Evolutionary conservation across 2,797 vertebrate genomes (phyloP), one percentile per base, ranked within the genome.

Genomic region (Macropodus opercularis): DNA sequence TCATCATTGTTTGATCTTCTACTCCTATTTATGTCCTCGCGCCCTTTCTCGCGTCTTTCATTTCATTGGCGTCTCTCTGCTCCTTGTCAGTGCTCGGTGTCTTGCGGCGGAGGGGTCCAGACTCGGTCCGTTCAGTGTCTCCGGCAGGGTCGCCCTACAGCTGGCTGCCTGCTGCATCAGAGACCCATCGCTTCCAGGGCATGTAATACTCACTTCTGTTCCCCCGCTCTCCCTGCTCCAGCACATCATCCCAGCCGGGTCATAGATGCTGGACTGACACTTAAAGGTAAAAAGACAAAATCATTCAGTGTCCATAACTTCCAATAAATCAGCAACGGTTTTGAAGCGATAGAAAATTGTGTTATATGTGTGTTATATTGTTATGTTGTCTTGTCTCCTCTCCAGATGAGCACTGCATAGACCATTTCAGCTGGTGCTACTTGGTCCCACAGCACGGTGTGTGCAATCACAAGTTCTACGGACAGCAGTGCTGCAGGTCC

Each of bases 391-490:
- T n/a, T n/a, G n/a, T n/a, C n/a, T 35, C 24, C n/a, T 21, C 29
- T 84, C 50, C 83, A 97, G 96, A 91, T 49, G 94, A 96, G 49
- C 91, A 89, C 44, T 99, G 98, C 35, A 53, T 94, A 15, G 97
- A 99, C 78, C 93, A 90, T 74, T 98, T 97, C 87, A 91, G 86
- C 69, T 99, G 97, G 97, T 99, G 98, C 71, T 95, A 93, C 77
- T 83, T 99, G 80, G 98, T 98, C 19, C 96, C 95, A 24, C 96
- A 96, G 71, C 96, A 99, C 0, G 94, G 96, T 1, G 93, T 99
- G 63, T 99, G 97, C 63, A 95, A 95, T 85, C 96, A 99, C 91
- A 96, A 95, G 75, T 98, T 98, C 83, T 99, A 99, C 0, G 96
- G 96, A 56, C 94, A 96, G 63, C 96, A 98, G 64, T 99, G 98